phyloP scores from a whole-genome alignment of 1,140 invertebrate species.

The Propsilocerus akamusi region DNA sequence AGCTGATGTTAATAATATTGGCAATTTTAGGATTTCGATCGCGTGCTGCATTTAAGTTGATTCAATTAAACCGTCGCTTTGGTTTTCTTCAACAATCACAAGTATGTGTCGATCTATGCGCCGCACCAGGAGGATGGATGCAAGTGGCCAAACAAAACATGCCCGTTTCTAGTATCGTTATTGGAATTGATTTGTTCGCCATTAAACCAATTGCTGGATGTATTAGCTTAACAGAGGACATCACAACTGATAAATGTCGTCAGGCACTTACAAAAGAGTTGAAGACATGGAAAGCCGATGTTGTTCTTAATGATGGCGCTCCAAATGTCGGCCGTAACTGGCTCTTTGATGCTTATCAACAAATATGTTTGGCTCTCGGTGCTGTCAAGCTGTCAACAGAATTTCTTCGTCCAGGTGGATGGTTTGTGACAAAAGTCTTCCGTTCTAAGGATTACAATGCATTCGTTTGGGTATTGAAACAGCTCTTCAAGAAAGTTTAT shows the following conservation, averaged over 20 bases:
- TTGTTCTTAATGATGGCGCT: constrained; percentile 93
- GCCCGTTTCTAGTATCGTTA: constrained; percentile 88
- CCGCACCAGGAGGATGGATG: constrained; percentile 99
- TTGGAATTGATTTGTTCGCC: constrained; percentile 91
- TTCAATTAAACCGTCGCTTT: constrained; percentile 95
- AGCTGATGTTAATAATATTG: neutral
- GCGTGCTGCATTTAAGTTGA: constrained; percentile 94
- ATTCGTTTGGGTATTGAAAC: constrained; percentile 88
- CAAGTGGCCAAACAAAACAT: constrained; percentile 98
- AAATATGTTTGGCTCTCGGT: constrained; percentile 74
- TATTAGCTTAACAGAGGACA: constrained; percentile 81
- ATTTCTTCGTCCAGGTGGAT: constrained; percentile 83
- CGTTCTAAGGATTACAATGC: constrained; percentile 95
- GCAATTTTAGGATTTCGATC: constrained; percentile 71
- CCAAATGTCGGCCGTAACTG: constrained; percentile 98
- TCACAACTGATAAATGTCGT: constrained; percentile 85
- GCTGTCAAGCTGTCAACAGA: constrained; percentile 86
- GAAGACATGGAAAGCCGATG: constrained; percentile 91
- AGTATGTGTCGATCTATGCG: constrained; percentile 95
- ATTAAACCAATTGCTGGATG: constrained; percentile 87
- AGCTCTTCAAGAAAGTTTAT: constrained; percentile 90
- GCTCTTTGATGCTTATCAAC: constrained; percentile 93
- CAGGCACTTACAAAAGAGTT: constrained; percentile 64
- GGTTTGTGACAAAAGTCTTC: constrained; percentile 98
- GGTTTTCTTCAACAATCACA: constrained; percentile 90